phyloP scores from a whole-genome alignment of 1,140 invertebrate genomes.

The Drosophila leontia region DNA sequence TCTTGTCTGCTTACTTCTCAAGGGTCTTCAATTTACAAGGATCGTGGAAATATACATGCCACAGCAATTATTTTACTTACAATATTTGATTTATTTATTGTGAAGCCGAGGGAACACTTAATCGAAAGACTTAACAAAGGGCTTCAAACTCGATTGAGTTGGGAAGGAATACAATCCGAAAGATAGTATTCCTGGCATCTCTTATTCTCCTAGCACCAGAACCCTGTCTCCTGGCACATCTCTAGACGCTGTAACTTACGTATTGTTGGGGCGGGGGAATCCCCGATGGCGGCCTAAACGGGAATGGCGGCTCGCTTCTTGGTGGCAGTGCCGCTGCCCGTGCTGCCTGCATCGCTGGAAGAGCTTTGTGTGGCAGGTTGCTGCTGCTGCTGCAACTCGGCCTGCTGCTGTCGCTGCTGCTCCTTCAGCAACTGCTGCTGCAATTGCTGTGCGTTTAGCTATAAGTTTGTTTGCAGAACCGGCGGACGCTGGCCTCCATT shows the following conservation, averaged over 20 bases:
- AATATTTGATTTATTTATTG: not conserved
- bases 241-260: slow-evolving; percentile 30
- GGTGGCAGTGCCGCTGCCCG: slow-evolving; percentile 52
- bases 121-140: not conserved
- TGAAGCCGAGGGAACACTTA: slow-evolving; percentile 3
- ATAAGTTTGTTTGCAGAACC: slow-evolving; percentile 78
- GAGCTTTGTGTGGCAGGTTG: slow-evolving; percentile 40
- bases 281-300: slow-evolving; percentile 49
- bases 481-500: slow-evolving; percentile 52
- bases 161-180: not conserved
- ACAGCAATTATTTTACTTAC: not conserved
- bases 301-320: slow-evolving; percentile 79
- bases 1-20: not conserved
- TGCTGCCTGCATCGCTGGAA: slow-evolving; percentile 61
- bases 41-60: not conserved
- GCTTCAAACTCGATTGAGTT: not conserved
- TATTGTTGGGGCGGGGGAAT: slow-evolving; percentile 1
- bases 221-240: not conserved
- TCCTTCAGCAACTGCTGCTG: slow-evolving; percentile 71
- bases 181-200: not conserved
- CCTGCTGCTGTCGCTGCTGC: slow-evolving; percentile 60
- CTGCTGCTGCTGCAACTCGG: slow-evolving; percentile 24
- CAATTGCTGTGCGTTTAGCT: slow-evolving; percentile 80
- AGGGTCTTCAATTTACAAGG: slow-evolving; percentile 9
- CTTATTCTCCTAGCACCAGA: too few relatives aligned